Evolutionary conservation across 2,113 vertebrate genomes (phyloP).

Genomic region (Bubo scandiacus): DNA sequence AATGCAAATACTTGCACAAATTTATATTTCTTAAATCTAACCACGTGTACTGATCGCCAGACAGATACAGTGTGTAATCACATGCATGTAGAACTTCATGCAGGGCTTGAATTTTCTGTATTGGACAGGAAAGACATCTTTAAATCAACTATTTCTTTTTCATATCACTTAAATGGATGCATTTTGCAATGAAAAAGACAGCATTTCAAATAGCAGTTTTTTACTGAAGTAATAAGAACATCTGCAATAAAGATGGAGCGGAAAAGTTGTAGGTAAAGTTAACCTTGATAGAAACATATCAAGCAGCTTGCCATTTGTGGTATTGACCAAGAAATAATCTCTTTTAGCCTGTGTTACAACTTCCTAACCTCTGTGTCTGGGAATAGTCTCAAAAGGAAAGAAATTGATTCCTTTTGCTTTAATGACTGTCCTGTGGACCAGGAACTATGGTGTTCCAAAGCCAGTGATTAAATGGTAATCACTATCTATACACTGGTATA

Average conservation of each 20-base stretch:
- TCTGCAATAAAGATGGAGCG: not conserved
- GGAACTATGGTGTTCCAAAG: not conserved
- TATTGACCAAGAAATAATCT: not conserved
- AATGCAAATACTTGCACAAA: not conserved
- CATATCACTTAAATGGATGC: not conserved
- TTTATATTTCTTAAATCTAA: not conserved
- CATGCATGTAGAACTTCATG: fast-evolving
- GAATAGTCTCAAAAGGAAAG: not conserved
- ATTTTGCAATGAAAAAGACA: not conserved
- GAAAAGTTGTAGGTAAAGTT: not conserved
- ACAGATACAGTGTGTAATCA: not conserved
- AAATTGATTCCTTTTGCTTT: not conserved
- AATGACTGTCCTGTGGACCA: not conserved
- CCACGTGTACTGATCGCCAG: not conserved
- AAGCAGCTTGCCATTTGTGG: not conserved
- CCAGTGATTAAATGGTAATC: not conserved
- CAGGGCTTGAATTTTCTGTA: not conserved
- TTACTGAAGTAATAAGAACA: constrained; percentile 29
- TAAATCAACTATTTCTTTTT: not conserved
- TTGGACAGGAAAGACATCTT: not conserved
- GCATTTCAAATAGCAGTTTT: constrained; percentile 16
- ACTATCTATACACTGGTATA: not conserved
- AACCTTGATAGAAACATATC: not conserved
- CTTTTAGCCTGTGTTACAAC: not conserved
- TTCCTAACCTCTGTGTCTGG: not conserved